Evolutionary conservation across 1,140 invertebrate species (phyloP), one percentile per base, ranked within the genome.

Genomic region (Dreissena rostriformis): DNA sequence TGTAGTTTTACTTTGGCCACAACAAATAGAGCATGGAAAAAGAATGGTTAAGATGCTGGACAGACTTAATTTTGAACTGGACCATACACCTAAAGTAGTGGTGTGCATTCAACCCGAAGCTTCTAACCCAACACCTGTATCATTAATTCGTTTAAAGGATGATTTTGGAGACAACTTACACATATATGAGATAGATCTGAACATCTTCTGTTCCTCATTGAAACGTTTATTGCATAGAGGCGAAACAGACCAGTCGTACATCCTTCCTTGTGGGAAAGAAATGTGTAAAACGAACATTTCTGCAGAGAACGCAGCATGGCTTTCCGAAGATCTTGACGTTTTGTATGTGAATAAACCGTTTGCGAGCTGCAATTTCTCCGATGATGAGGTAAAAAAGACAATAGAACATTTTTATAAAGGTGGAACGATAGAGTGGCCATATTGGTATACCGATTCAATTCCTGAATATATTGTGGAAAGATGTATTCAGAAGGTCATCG

Each of bases 371-470:
- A 82, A 85, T 52, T 52, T 29, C 10, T n/a, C 57, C 51, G 15
- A 51, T 51, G 84, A 86, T 52, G 80, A 65, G 22, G 65, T 83
- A 7, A 74, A 67, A 24, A 61, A 88, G 0, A 63, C 85, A 14
- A 68, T 82, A 77, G 86, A 90, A 63, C 74, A 82, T 0, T 90
- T 90, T 68, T 90, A 82, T 57, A 82, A 82, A 61, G 89, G 89
- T 66, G 89, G 86, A 8, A 87, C 86, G 1, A 53, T 90, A 17
- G 86, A 82, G 26, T 90, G 89, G 89, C 51, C 19, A 29, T 61
- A 82, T 0, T 85, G 88, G 82, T 89, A 89, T 55, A 78, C 82
- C 19, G 70, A 71, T 67, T 81, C 68, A 0, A n/a, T 82, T 14
- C 82, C 74, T 14, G 76, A 81, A n/a, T 65, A 85, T 24, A 86